Evolutionary conservation across 2,113 vertebrate species (phyloP).

Genomic region (Cephalopholis sonnerati): DNA sequence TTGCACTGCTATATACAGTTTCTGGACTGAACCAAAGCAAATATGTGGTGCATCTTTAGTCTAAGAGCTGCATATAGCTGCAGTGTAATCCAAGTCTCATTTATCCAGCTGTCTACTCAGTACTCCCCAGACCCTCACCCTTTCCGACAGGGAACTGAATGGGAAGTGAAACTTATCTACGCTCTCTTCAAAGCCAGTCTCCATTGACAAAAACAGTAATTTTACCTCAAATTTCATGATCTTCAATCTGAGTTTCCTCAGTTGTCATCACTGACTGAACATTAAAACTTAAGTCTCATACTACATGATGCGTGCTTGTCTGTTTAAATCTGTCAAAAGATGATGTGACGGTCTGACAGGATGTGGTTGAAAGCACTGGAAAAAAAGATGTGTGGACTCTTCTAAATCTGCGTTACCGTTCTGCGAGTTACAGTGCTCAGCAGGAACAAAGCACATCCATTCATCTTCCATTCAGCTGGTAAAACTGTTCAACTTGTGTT

Average conservation of each 20-base stretch:
- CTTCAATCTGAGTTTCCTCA: neutral
- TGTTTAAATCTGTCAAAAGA: neutral
- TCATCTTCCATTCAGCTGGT: constrained; percentile 42
- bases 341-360: neutral
- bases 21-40: no score
- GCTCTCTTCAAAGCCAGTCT: no score
- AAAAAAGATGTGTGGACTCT: neutral
- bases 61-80: no score
- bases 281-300: neutral
- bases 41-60: no score
- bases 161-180: no score
- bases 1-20: no score
- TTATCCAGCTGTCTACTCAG: no score
- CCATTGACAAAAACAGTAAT: no score
- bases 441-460: constrained; percentile 34
- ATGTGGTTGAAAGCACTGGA: neutral
- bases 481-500: constrained; percentile 45
- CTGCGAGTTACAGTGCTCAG: neutral
- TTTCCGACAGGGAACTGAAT: no score
- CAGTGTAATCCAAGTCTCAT: no score
- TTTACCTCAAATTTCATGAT: no score
- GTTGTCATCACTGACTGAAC: neutral
- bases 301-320: neutral
- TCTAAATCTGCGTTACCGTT: neutral
- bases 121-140: no score